A percentile compares a stretch with the other conserved stretches of the same genome.
Evolutionary conservation across 53 echinoderm and acorn worm genomes (phyloP).

Genomic region (Holothuria scabra): DNA sequence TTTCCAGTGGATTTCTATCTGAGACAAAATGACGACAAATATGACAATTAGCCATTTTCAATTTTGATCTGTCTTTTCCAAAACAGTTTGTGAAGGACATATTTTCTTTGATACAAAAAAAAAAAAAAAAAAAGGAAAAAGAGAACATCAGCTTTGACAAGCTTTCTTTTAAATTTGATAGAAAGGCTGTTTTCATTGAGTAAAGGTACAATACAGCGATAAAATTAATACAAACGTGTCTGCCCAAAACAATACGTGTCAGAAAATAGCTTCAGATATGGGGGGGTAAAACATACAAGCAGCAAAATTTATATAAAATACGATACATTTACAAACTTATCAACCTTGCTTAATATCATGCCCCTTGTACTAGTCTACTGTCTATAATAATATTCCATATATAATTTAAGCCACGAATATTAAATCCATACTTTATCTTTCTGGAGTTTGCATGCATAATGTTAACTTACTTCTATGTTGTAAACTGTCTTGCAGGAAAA

Average conservation of each 20-base stretch:
- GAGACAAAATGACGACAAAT: not conserved
- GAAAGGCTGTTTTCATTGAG: constrained; percentile 31
- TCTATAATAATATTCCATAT: too few relatives aligned
- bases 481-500: too few relatives aligned
- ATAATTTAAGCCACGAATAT: too few relatives aligned
- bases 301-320: constrained; percentile 43
- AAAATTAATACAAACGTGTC: constrained; percentile 21
- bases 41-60: not conserved
- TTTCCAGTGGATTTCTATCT: too few relatives aligned
- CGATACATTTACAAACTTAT: constrained; percentile 33
- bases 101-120: constrained; percentile 26
- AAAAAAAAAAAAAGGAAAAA: not conserved
- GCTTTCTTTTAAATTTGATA: constrained; percentile 10
- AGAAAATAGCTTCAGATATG: constrained; percentile 25
- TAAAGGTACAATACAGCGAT: constrained; percentile 26
- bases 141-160: not conserved
- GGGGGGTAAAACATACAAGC: constrained; percentile 25
- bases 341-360: not conserved
- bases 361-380: not conserved
- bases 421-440: too few relatives aligned
- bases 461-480: too few relatives aligned
- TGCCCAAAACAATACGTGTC: constrained; percentile 13
- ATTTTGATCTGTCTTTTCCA: not conserved
- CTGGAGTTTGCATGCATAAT: too few relatives aligned
- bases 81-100: not conserved